These are phyloP conservation scores for Columba janthina DNA, from an alignment of 2,113 vertebrate genomes.

Conservation along the genomic window DNA sequence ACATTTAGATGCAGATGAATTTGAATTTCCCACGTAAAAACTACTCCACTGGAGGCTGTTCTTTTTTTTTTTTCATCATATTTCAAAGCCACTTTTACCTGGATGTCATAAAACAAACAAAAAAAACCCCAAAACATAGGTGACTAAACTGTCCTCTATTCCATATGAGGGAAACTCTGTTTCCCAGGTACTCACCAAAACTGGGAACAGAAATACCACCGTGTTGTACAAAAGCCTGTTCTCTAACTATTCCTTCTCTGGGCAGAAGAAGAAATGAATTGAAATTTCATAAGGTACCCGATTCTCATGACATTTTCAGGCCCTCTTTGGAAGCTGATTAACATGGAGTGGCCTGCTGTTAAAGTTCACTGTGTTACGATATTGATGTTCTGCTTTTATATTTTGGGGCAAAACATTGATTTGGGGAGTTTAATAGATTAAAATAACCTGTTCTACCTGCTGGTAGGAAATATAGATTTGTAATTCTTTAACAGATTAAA, in stretches of 20 bases:
- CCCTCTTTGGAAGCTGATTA: slow-evolving; percentile 1
- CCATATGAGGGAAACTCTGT: neutral
- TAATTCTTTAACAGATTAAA: neutral
- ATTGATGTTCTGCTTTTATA: neutral
- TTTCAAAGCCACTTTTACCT: neutral
- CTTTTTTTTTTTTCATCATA: neutral
- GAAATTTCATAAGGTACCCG: neutral
- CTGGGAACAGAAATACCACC: rapidly evolving
- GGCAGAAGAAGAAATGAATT: neutral
- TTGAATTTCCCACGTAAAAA: neutral
- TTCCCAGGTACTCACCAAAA: neutral
- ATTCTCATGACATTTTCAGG: slow-evolving; percentile 12
- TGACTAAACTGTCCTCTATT: rapidly evolving
- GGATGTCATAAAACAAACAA: neutral
- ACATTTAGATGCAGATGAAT: neutral
- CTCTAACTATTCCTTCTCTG: neutral
- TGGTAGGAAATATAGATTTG: neutral
- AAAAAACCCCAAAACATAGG: neutral
- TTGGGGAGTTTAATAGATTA: neutral
- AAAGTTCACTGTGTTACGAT: neutral
- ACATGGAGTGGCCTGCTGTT: neutral
- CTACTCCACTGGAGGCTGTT: neutral
- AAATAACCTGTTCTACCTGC: neutral
- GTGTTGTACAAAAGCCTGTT: neutral
- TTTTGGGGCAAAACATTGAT: slow-evolving; percentile 7